phyloP scores from a whole-genome alignment of 2,888 invertebrate genomes.

The Melikaiella ostensackeni region DNA sequence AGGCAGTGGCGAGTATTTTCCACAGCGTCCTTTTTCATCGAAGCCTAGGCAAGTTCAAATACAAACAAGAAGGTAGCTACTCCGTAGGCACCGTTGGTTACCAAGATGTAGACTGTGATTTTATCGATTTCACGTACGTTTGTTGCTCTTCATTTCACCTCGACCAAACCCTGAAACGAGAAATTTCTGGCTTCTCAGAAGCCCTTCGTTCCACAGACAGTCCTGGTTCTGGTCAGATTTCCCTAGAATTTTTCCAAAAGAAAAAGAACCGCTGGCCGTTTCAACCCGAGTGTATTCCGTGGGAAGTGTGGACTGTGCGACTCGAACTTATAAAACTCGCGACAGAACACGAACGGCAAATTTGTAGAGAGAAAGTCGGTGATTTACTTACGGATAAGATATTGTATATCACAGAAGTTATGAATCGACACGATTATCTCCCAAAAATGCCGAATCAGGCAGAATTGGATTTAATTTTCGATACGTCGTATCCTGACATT shows the following conservation, averaged over 20 bases:
- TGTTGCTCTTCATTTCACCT: constrained; percentile 92
- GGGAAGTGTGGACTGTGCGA: constrained; percentile 99
- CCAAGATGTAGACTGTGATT: constrained; percentile 98
- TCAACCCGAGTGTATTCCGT: constrained; percentile 94
- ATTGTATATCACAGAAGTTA: constrained; percentile 94
- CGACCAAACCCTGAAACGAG: constrained; percentile 85
- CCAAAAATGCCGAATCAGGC: constrained; percentile 96
- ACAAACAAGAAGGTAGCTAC: constrained; percentile 95
- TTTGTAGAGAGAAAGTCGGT: constrained; percentile 91
- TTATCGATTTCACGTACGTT: constrained; percentile 98
- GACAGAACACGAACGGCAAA: constrained; percentile 92
- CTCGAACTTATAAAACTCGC: constrained; percentile 92
- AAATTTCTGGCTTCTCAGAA: constrained; percentile 88
- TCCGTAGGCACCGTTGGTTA: constrained; percentile 97
- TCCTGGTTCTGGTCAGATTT: constrained; percentile 87
- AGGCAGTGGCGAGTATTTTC: constrained; percentile 93
- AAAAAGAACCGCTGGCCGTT: constrained; percentile 93
- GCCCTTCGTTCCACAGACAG: constrained; percentile 86
- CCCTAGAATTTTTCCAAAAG: constrained; percentile 96
- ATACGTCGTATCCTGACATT: constrained; percentile 94
- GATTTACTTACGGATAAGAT: constrained; percentile 95
- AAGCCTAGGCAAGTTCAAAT: constrained; percentile 94
- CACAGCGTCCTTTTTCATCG: constrained; percentile 95
- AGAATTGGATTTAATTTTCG: constrained; percentile 95
- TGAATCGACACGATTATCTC: constrained; percentile 97